Conservation (phyloP, 1,140 invertebrate species). For the Diorhabda elongata region DNA sequence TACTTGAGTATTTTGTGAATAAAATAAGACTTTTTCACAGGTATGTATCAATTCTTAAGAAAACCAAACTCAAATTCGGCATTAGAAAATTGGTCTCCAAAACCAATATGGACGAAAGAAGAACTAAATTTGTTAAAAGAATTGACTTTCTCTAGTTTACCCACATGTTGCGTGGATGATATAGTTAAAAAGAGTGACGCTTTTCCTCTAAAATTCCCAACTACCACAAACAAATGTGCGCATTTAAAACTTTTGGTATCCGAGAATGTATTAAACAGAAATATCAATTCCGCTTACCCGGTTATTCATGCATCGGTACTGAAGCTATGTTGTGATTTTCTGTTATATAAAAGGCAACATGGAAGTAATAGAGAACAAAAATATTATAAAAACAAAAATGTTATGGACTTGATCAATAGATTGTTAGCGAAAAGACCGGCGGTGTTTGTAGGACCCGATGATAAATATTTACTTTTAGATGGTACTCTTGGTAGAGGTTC, state of each 20-base stretch:
- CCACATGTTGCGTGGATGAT: constrained; percentile 34
- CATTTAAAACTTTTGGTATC: constrained; percentile 42
- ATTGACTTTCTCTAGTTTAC: neutral
- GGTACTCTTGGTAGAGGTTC: constrained; percentile 48
- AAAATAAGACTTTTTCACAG: neutral
- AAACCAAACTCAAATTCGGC: neutral
- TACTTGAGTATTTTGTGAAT: neutral
- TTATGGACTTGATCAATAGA: constrained; percentile 54
- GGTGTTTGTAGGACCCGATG: constrained; percentile 51
- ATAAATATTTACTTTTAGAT: constrained; percentile 52
- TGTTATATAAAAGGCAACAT: constrained; percentile 49
- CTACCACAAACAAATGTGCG: constrained; percentile 44
- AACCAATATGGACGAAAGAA: constrained; percentile 23
- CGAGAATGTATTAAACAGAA: constrained; percentile 41
- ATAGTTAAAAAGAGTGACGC: constrained; percentile 47
- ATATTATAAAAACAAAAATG: constrained; percentile 55
- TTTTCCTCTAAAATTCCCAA: constrained; percentile 49
- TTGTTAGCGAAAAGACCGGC: constrained; percentile 55
- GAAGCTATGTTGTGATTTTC: constrained; percentile 47
- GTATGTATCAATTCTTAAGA: neutral
- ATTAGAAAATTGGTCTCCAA: constrained; percentile 20
- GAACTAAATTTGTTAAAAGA: neutral
- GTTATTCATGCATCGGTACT: constrained; percentile 50
- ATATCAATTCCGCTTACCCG: constrained; percentile 51
- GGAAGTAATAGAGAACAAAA: constrained; percentile 53